Evolutionary conservation across 2,888 invertebrate species (phyloP), one percentile per base, ranked within the genome.

Genomic region (Morpho achilles): DNA sequence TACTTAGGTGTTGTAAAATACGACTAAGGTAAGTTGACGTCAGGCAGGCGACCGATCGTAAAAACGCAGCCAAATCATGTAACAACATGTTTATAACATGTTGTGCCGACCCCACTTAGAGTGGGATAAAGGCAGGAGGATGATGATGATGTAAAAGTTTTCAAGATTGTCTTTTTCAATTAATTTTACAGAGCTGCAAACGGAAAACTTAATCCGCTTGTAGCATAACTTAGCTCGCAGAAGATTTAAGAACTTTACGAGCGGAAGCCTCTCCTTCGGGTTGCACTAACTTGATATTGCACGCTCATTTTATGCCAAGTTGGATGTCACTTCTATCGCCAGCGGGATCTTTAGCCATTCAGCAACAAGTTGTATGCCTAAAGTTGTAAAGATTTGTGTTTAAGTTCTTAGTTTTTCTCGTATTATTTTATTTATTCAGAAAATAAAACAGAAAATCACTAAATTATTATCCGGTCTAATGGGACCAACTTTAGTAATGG

Each of bases 231-330:
- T 67, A 63, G 61, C 62, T 58, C 52, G 62, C 56, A 79, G 82
- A 82, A 85, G 84, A 83, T 86, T 84, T 87, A 87, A 89, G 87
- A 87, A 85, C 87, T 88, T 87, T 85, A 82, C 78, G 76, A 69
- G 77, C 75, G 79, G 81, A 80, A 83, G 77, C 77, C 82, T 82
- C 82, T 82, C 81, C 80, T 77, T 77, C 77, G 76, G 74, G 62
- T 66, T 66, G 64, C 55, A 75, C 83, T 87, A 86, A 87, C 88
- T 87, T 81, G 85, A 83, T 84, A 84, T 84, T 77, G 82, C 85
- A 79, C 82, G 87, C 84, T 84, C 87, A 81, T 82, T 88, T 88
- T 82, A 79, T 81, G 80, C 76, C 74, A 74, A 82, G 82, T 76
- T 83, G 81, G 80, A 77, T 81, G 84, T 81, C 82, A 78, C 75